Evolutionary conservation across 2,113 vertebrate genomes (phyloP).

Genomic region (Grallaria varia): DNA sequence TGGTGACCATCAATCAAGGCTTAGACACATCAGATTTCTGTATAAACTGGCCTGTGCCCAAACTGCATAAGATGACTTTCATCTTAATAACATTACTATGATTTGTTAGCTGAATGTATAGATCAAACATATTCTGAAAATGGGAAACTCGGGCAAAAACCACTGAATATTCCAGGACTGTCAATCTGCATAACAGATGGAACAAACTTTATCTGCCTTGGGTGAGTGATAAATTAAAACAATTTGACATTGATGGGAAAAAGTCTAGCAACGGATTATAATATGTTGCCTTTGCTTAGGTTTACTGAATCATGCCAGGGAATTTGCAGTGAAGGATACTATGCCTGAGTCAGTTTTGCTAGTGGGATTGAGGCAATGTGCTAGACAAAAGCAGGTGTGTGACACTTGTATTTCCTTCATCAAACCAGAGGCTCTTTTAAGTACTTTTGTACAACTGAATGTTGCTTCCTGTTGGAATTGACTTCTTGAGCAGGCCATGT

Average conservation of each 20-base stretch:
- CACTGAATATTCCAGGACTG: background rate
- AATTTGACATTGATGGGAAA: background rate
- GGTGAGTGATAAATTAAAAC: background rate
- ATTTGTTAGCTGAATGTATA: background rate
- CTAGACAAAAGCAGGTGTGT: background rate
- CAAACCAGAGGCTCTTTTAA: background rate
- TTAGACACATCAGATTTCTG: background rate
- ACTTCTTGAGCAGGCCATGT: background rate
- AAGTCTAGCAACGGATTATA: background rate
- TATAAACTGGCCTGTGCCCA: background rate
- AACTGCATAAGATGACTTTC: background rate
- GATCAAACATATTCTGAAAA: background rate
- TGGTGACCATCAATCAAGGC: slow-evolving; percentile 22
- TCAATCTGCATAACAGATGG: background rate
- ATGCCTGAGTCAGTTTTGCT: background rate
- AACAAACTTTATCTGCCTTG: background rate
- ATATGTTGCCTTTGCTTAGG: background rate
- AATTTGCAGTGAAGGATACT: background rate
- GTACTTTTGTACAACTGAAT: background rate
- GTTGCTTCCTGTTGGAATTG: background rate
- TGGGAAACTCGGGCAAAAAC: background rate
- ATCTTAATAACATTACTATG: background rate
- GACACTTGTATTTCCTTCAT: background rate
- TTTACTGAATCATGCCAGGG: background rate
- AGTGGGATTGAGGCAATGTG: background rate